Base-by-base conservation (phyloP, 2,797 vertebrate species). In the Pempheris klunzingeri region DNA sequence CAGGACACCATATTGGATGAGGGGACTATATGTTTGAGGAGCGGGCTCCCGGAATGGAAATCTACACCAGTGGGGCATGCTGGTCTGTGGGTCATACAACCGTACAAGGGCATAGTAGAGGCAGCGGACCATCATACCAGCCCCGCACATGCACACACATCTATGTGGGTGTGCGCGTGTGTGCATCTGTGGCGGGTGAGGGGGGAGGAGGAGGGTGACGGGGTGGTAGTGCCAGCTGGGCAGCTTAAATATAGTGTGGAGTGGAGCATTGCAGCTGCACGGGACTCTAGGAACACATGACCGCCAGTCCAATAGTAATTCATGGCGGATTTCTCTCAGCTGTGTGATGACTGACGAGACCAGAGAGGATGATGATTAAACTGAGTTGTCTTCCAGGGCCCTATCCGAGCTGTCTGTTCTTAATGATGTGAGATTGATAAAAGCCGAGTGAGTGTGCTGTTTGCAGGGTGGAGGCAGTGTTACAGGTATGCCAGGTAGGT, bases 21-120 rank as follows among this genome's bases (percentile, higher is more conserved):
- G 71, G 78, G 75, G 60, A 77, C 76, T 78, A 79, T 55, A 85
- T 83, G 84, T 82, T 80, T 74, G 79, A 81, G 73, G 87, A 82
- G 69, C 74, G 79, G 85, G 74, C 82, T 89, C 88, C 88, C 83
- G 86, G 89, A 93, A 91, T 92, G 91, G 91, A 92, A 92, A 90
- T 72, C 78, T 18, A 83, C 79, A 83, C 88, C 83, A 55, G 85
- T 53, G 54, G 78, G 80, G 86, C 88, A 88, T 81, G 82, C 77
- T 89, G 85, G 80, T 89, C 81, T 90, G 87, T 88, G 89, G 90
- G 91, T 93, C 91, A 92, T 67, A 87, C 91, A 75, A 77, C 92
- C 93, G 68, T 93, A 94, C 85, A 94, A 93, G 93, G 92, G 60
- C 90, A 94, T 82, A 74, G 81, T 43, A 24, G 82, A 90, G 87